Conservation (phyloP, 2,797 vertebrate species). For the Neosilurus mollespiculum region DNA sequence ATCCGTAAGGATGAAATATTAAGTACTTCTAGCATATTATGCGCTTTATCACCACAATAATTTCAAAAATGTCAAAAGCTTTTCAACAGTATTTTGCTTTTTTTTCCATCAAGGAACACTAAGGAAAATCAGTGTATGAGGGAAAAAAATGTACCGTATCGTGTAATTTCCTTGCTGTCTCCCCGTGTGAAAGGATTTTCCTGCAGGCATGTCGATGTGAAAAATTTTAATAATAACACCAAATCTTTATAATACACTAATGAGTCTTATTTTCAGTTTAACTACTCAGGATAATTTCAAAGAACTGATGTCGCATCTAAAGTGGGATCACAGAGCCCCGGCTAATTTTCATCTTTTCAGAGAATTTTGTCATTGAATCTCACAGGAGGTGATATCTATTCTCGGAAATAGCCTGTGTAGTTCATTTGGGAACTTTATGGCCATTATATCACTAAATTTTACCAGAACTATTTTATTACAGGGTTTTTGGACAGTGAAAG, state of each 20-base stretch:
- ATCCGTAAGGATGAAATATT: not conserved
- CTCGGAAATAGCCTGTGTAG: not conserved
- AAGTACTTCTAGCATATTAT: not conserved
- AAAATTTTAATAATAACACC: not conserved
- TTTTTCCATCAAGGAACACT: not conserved
- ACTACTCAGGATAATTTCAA: not conserved
- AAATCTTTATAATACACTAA: not conserved
- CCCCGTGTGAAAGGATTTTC: not conserved
- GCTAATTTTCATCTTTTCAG: not conserved
- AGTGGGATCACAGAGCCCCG: not conserved
- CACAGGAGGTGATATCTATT: not conserved
- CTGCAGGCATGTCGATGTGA: not conserved
- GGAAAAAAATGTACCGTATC: not conserved
- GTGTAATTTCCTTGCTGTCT: not conserved
- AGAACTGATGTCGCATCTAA: not conserved
- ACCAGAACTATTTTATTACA: not conserved
- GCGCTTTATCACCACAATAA: not conserved
- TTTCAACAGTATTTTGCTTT: not conserved
- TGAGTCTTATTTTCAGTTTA: not conserved
- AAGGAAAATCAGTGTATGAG: not conserved
- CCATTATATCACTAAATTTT: not conserved
- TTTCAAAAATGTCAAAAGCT: not conserved
- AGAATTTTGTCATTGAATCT: not conserved
- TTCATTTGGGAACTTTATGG: not conserved
- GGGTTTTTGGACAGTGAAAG: not conserved